Conservation (phyloP, 2,888 invertebrate species). For the Tortrix viridana region DNA sequence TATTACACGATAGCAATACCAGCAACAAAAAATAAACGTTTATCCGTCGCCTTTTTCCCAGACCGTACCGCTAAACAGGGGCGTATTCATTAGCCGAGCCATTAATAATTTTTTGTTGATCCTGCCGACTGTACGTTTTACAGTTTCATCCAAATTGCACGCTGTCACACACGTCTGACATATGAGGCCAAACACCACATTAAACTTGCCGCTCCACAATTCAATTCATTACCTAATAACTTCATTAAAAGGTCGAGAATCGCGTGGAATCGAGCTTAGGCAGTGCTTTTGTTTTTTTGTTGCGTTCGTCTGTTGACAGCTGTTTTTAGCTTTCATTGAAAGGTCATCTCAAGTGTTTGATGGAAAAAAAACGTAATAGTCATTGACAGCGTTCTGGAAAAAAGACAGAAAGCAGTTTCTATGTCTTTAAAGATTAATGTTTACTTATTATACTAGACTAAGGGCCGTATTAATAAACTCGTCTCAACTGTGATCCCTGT, state of each 20-base stretch:
- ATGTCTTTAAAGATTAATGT: too few species aligned
- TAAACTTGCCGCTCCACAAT: not conserved
- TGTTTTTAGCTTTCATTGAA: slow-evolving; percentile 46
- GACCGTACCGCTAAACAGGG: slow-evolving; percentile 49
- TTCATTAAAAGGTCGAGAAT: slow-evolving; percentile 17
- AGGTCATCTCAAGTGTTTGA: slow-evolving; percentile 35
- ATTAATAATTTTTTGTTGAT: slow-evolving; percentile 81
- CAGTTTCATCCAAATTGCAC: slow-evolving; percentile 70
- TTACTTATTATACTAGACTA: too few species aligned
- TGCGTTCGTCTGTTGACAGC: slow-evolving; percentile 43
- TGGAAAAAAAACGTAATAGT: slow-evolving; percentile 13
- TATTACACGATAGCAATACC: too few species aligned
- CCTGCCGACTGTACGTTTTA: slow-evolving; percentile 58
- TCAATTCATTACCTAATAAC: not conserved
- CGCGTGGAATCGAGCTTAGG: not conserved
- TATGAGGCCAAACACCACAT: slow-evolving; percentile 34
- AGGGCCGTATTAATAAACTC: too few species aligned
- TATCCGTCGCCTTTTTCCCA: slow-evolving; percentile 10
- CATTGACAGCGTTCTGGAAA: slow-evolving; percentile 9
- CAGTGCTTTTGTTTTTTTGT: not conserved
- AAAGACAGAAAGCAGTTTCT: not conserved
- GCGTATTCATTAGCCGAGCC: slow-evolving; percentile 74
- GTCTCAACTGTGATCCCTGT: too few species aligned
- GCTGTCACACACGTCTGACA: slow-evolving; percentile 47
- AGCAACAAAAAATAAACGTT: not conserved